These are phyloP conservation scores for Drosophila crucigera DNA, from an alignment of 2,888 invertebrate genomes.

Conservation along the genomic window DNA sequence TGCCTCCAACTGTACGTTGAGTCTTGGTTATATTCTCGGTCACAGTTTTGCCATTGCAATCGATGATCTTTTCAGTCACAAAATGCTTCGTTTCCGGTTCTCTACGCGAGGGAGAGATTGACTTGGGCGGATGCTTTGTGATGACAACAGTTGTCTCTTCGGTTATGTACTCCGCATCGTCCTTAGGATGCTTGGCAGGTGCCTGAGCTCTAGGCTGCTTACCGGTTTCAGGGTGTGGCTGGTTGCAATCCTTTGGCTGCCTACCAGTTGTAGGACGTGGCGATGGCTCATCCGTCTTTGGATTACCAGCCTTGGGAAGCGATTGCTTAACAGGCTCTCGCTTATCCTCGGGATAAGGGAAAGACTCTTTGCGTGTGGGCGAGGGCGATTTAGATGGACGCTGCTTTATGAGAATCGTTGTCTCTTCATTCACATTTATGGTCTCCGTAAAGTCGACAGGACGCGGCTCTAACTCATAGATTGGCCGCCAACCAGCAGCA, in stretches of 20 bases:
- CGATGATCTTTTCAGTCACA: slow-evolving; percentile 51
- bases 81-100: slow-evolving; percentile 49
- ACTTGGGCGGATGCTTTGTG: slow-evolving; percentile 43
- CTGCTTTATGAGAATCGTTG: slow-evolving; percentile 57
- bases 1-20: slow-evolving; percentile 14
- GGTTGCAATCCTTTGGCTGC: slow-evolving; percentile 8
- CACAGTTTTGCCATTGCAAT: slow-evolving; percentile 31
- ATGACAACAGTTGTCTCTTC: slow-evolving; percentile 59
- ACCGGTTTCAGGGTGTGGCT: slow-evolving; percentile 13
- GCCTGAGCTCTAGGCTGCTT: slow-evolving; percentile 18
- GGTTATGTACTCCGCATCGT: slow-evolving; percentile 49
- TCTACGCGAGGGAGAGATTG: slow-evolving; percentile 48
- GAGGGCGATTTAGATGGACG: slow-evolving; percentile 47
- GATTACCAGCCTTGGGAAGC: slow-evolving; percentile 10
- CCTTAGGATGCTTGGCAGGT: slow-evolving; percentile 27
- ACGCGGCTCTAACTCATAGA: neutral
- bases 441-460: slow-evolving; percentile 44
- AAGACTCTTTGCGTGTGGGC: slow-evolving; percentile 39
- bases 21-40: slow-evolving; percentile 37
- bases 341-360: slow-evolving; percentile 31
- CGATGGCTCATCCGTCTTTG: neutral
- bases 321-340: slow-evolving; percentile 2
- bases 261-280: slow-evolving; percentile 1
- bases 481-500: slow-evolving; percentile 8
- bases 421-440: slow-evolving; percentile 52